phyloP scores from a whole-genome alignment of 2,888 invertebrate species.

The Diadromus collaris region DNA sequence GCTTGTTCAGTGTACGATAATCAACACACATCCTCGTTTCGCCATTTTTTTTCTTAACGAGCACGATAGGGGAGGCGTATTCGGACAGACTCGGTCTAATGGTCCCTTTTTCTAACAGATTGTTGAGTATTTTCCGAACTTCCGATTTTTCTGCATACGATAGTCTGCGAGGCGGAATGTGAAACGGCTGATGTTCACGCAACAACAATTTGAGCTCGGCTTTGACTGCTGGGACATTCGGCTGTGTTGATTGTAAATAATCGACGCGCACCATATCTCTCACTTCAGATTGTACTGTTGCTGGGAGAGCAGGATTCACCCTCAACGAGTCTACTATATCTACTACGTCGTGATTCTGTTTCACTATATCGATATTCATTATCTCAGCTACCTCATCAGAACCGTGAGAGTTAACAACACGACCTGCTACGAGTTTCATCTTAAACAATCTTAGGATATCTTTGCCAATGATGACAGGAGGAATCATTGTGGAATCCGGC shows the following conservation, averaged over 20 bases:
- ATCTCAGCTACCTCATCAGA: not conserved
- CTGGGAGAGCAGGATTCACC: constrained; percentile 20
- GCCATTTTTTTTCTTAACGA: constrained; percentile 58
- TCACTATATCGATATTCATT: not conserved
- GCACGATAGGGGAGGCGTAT: constrained; percentile 56
- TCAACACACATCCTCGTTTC: constrained; percentile 50
- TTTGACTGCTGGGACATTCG: constrained; percentile 35
- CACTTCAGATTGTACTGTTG: constrained; percentile 13
- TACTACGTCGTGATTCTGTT: not conserved
- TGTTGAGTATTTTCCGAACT: constrained; percentile 49
- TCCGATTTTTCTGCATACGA: constrained; percentile 52
- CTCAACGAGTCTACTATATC: constrained; percentile 8
- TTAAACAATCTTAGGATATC: constrained; percentile 10
- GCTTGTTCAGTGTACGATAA: constrained; percentile 52
- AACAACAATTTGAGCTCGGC: constrained; percentile 40
- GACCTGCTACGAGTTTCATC: not conserved
- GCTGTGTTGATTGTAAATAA: constrained; percentile 39
- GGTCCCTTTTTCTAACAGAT: constrained; percentile 44
- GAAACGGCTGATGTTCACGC: constrained; percentile 48
- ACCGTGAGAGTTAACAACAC: too few species aligned
- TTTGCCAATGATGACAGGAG: constrained; percentile 34
- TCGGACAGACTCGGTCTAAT: constrained; percentile 53
- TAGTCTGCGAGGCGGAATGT: constrained; percentile 52
- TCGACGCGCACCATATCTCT: constrained; percentile 28
- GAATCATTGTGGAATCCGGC: constrained; percentile 52